Base-by-base conservation (phyloP, 1,140 invertebrate species). In the Melanaphis sacchari region DNA sequence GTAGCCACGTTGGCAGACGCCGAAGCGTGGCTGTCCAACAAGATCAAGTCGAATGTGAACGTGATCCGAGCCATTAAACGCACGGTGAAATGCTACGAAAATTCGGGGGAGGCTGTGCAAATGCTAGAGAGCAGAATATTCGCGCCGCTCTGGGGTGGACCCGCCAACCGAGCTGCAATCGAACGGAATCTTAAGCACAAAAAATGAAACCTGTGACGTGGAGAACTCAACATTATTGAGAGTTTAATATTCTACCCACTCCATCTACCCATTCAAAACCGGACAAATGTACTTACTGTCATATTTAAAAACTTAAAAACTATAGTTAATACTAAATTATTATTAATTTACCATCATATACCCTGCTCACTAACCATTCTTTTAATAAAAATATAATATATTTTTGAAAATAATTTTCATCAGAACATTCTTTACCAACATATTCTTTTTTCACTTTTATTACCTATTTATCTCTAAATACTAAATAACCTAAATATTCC, bases 131-230 rank as follows among this genome's bases (percentile, higher is more conserved):
- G 95, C 38, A 89, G 94, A 15, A 93, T 95, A 40, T 96, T 96
- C 94, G 94, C 94, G 18, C 94, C 95, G 24, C 94, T 95, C 9
- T 96, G 96, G 96, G 96, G 96, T 40, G 95, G 95, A 8, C 93
- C 94, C 76, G 94, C 94, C 9, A 96, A 96, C 93, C 89, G 94
- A 88, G 94, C 94, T 18, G 96, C 96, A 4, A 91, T 96, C 2
- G 92, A 89, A 11, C 94, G 94, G 87, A 94, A 94, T 87, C 93
- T 95, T 15, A 95, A 95, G 87, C 95, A 95, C 87, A 94, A 94
- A 0, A 52, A 24, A 38, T 89, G 36, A 52, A 36, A 9, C 40
- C 38, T 3, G 21, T 2, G 82, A 15, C 36, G 21, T 7, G 21
- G 21, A 81, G 18, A 38, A 81, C 40, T 66, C 15, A 11, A 66